Evolutionary conservation across 2,888 invertebrate species (phyloP).

Genomic region (Lobophora halterata): DNA sequence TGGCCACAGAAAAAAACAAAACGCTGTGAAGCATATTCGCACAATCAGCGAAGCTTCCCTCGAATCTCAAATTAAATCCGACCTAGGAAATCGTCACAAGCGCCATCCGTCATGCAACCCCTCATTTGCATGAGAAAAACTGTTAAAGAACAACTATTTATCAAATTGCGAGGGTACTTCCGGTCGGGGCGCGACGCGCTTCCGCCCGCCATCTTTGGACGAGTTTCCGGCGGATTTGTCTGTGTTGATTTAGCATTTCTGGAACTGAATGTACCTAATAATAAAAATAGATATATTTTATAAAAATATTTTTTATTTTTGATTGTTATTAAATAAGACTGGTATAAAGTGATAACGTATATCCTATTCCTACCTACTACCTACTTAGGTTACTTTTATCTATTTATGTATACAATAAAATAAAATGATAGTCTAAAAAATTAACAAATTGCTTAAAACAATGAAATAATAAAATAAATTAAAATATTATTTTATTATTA

Average conservation of each 20-base stretch:
- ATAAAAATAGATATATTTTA: no score
- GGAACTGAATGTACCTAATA: conserved; percentile 25
- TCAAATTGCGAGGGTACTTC: conserved; percentile 77
- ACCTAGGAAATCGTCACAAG: conserved; percentile 78
- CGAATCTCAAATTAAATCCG: conserved; percentile 76
- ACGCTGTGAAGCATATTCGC: conserved; percentile 36
- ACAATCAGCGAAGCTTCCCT: conserved; percentile 65
- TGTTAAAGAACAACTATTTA: conserved; percentile 80
- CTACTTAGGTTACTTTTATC: no score
- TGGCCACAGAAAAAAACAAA: conserved; percentile 22
- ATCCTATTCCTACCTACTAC: no score
- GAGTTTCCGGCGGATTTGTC: conserved; percentile 36
- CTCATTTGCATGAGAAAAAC: conserved; percentile 81
- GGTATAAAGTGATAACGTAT: no score
- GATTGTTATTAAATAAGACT: no score
- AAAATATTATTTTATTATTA: no score
- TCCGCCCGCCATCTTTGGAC: conserved; percentile 72
- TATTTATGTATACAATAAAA: no score
- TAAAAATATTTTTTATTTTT: no score
- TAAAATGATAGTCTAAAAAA: no score
- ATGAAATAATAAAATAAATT: no score
- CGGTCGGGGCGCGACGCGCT: conserved; percentile 76
- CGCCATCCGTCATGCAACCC: conserved; percentile 76
- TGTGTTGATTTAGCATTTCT: conserved; percentile 19
- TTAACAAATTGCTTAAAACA: no score